These are phyloP conservation scores for Polylopha cassiicola DNA, from an alignment of 2,888 invertebrate genomes.

Conservation along the genomic window DNA sequence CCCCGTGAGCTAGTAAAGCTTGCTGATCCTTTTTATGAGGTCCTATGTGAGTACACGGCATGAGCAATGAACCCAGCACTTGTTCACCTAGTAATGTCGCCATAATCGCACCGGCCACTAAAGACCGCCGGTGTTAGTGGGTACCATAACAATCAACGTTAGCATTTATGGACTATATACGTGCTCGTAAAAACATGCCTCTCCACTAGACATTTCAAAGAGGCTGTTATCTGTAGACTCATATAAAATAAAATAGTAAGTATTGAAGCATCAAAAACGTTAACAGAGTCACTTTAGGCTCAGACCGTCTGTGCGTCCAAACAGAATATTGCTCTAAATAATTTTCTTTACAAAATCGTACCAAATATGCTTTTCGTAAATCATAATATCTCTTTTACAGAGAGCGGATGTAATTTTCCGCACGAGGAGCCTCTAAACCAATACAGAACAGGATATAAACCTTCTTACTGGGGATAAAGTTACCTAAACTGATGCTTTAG, in stretches of 20 bases:
- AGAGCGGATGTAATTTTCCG: slow-evolving; percentile 51
- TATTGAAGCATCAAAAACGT: no score
- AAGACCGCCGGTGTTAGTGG: not conserved
- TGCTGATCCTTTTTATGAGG: slow-evolving; percentile 61
- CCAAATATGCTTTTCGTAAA: slow-evolving; percentile 21
- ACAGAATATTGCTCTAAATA: slow-evolving; percentile 1
- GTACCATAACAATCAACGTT: not conserved
- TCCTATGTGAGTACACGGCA: slow-evolving; percentile 40
- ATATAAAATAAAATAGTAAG: no score
- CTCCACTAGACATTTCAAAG: no score
- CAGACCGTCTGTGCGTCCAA: no score
- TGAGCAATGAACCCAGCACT: slow-evolving; percentile 48
- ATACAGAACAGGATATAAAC: slow-evolving; percentile 49
- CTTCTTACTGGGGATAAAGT: slow-evolving; percentile 47
- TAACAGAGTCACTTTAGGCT: no score
- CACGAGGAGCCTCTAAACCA: slow-evolving; percentile 46
- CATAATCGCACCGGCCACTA: not conserved
- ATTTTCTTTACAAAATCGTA: not conserved
- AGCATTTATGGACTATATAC: not conserved
- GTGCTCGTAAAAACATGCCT: no score
- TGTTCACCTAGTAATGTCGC: slow-evolving; percentile 3
- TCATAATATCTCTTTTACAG: slow-evolving; percentile 30
- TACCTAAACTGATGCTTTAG: slow-evolving; percentile 43
- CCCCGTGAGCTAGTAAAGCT: slow-evolving; percentile 53
- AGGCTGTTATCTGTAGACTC: no score